phyloP scores from a whole-genome alignment of 2,888 invertebrate species.

The Stenodera caucasica region DNA sequence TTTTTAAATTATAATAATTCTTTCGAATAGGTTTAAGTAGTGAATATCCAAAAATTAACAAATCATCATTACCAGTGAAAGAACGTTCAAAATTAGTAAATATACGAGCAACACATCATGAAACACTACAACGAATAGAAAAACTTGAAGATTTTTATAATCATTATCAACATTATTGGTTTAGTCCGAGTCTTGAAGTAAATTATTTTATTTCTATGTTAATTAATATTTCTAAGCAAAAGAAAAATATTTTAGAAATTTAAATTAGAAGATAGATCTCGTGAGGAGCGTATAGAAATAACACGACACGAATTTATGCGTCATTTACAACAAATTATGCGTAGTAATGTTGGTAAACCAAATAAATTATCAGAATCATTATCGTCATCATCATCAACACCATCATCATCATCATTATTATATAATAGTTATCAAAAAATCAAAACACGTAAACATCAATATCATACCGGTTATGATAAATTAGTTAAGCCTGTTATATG shows the following conservation, averaged over 20 bases:
- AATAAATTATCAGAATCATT: constrained; percentile 39
- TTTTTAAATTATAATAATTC: constrained; percentile 5
- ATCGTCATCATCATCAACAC: constrained; percentile 11
- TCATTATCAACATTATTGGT: constrained; percentile 54
- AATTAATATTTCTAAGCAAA: no score
- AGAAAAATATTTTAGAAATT: constrained; percentile 43
- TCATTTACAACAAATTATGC: constrained; percentile 51
- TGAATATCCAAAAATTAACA: constrained; percentile 37
- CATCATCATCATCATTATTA: not conserved
- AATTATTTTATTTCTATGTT: constrained; percentile 10
- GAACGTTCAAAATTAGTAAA: constrained; percentile 42
- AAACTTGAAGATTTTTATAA: constrained; percentile 45
- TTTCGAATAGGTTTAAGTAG: constrained; percentile 45
- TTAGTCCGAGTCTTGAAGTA: constrained; percentile 53
- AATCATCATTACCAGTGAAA: constrained; percentile 37
- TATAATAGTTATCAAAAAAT: not conserved
- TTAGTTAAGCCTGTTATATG: constrained; percentile 41
- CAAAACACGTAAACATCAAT: constrained; percentile 15
- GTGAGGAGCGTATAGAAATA: constrained; percentile 54
- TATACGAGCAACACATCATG: constrained; percentile 49
- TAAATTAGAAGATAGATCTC: constrained; percentile 53
- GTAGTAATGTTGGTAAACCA: constrained; percentile 56
- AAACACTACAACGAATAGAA: constrained; percentile 53
- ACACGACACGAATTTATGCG: constrained; percentile 53
- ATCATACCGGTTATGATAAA: constrained; percentile 32